Evolutionary conservation across 2,113 vertebrate species (phyloP).

Genomic region (Lathamus discolor): DNA sequence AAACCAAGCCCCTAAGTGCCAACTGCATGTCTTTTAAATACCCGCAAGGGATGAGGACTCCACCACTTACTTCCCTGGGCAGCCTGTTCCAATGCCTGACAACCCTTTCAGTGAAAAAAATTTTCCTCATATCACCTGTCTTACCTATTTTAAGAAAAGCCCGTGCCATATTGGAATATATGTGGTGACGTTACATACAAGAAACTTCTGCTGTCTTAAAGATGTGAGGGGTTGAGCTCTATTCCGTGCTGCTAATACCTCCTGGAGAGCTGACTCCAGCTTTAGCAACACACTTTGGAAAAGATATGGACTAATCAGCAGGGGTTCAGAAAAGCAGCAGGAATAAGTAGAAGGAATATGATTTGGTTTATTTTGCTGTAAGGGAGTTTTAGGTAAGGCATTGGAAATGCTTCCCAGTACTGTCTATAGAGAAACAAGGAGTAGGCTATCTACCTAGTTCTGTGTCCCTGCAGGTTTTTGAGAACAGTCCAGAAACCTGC

Average conservation of each 20-base stretch:
- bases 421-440: neutral
- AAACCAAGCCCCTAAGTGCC: neutral
- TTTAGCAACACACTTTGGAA: neutral
- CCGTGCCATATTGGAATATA: neutral
- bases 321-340: neutral
- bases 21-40: neutral
- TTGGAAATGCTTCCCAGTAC: neutral
- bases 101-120: neutral
- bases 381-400: neutral
- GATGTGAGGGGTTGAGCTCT: neutral
- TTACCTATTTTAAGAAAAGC: neutral
- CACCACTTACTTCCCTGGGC: neutral
- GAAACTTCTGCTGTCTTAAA: neutral
- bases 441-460: neutral
- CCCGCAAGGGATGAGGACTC: neutral
- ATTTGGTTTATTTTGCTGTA: neutral
- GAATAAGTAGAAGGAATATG: neutral
- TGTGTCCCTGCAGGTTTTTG: neutral
- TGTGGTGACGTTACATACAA: neutral
- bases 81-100: neutral
- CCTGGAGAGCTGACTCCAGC: neutral
- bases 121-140: neutral
- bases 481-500: neutral
- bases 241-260: neutral
- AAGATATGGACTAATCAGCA: neutral